Evolutionary conservation across 1,140 invertebrate species (phyloP), one percentile per base, ranked within the genome.

Genomic region (Colletes gigas): DNA sequence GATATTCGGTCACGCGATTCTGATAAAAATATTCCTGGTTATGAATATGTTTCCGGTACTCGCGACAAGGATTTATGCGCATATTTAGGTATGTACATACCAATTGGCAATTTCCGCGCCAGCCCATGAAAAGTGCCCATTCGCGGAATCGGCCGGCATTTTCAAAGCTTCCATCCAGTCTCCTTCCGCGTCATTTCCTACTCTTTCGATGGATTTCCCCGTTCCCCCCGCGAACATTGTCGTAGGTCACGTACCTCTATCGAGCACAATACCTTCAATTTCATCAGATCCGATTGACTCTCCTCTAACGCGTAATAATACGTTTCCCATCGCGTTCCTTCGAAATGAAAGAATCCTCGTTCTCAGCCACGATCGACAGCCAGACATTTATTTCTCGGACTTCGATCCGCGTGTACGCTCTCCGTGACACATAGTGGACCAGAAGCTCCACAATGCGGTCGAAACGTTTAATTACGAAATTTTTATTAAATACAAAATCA

Each of bases 211-310:
- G 67, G 67, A 78, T 78, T 78, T 21, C 47, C 50, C 57, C 57
- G 67, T 17, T 19, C 55, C 50, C 57, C 30, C 14, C 14, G 12
- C 15, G n/a, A 12, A 62, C 67, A 78, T 70, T 71, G 30, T 44
- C 67, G 47, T 50, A 62, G 57, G 67, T 71, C 76, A 78, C 76
- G 65, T 50, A 41, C 55, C 17, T 77, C 54, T 17, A 19, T 57
- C 65, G 75, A 41, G 67, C 67, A 60, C 76, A 78, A 71, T 70
- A 63, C 76, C 76, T 47, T 57, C 73, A 71, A 78, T 78, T 70
- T 69, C 30, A 70, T 78, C 57, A 59, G 62, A 50, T 67, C 30
- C 21, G 30, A 39, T 41, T 47, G 57, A 62, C 57, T 54, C 41
- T 59, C 2, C 55, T 55, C 30, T 60, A 50, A 77, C 59, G 44